A percentile compares a stretch with the other conserved stretches of the same genome.
Evolutionary conservation across 2,797 vertebrate species (phyloP).

Genomic region (Sebastes taczanowskii): DNA sequence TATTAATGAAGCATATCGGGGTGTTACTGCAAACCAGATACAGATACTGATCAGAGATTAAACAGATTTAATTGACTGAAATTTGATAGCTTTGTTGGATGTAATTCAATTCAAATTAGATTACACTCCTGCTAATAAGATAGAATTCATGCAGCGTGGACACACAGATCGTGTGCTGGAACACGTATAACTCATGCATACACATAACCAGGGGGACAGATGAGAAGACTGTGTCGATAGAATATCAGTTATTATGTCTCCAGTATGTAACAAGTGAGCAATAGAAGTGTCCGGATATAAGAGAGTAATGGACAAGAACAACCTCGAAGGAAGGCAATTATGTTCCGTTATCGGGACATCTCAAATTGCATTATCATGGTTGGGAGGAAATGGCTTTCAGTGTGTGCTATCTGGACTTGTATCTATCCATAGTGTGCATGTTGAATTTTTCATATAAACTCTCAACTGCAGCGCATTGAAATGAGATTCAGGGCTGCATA

Average conservation of each 20-base stretch:
- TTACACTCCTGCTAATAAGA: slow-evolving; percentile 47
- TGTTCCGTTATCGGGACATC: slow-evolving; percentile 43
- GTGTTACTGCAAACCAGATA: slow-evolving; percentile 46
- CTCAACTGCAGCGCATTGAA: not conserved
- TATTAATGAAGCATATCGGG: slow-evolving; percentile 20
- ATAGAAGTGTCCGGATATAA: slow-evolving; percentile 22
- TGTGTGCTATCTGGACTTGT: slow-evolving; percentile 5
- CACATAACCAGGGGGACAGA: slow-evolving; percentile 13
- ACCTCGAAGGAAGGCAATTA: slow-evolving; percentile 36
- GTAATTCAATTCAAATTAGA: slow-evolving; percentile 55
- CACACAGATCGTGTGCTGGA: slow-evolving; percentile 9
- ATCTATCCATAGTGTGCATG: not conserved
- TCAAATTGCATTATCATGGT: slow-evolving; percentile 34
- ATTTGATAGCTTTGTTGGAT: slow-evolving; percentile 47
- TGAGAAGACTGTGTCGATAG: slow-evolving; percentile 8
- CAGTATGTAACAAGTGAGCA: slow-evolving; percentile 23
- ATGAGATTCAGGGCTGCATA: not conserved
- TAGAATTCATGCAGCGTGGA: slow-evolving; percentile 40
- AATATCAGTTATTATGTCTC: slow-evolving; percentile 30
- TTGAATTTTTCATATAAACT: not conserved
- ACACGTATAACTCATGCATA: slow-evolving; percentile 20
- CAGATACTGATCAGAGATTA: slow-evolving; percentile 50
- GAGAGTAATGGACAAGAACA: slow-evolving; percentile 41
- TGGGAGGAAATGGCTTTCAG: slow-evolving; percentile 27
- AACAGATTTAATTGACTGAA: slow-evolving; percentile 46